Conservation (phyloP, 2,888 invertebrate species). For the Thereva nobilitata region DNA sequence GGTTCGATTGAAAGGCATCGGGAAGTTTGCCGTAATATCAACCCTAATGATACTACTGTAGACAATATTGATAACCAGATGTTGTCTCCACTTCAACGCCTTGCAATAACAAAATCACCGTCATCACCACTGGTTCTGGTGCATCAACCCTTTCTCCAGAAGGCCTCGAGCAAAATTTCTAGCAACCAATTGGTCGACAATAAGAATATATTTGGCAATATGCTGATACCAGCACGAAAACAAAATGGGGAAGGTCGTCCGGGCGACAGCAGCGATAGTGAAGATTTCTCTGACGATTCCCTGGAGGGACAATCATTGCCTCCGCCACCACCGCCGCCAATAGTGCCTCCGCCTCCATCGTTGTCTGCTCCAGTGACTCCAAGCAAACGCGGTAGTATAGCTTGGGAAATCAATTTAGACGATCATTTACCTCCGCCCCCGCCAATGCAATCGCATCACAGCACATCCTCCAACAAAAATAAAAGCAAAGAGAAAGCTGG, state of each 20-base stretch:
- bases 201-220: conserved; percentile 40
- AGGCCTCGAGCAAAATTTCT: conserved; percentile 52
- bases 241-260: conserved; percentile 31
- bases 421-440: conserved; percentile 53
- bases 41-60: conserved; percentile 13
- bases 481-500: conserved; percentile 37
- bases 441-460: conserved; percentile 32
- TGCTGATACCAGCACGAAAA: conserved; percentile 38
- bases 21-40: conserved; percentile 70
- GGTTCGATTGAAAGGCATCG: conserved; percentile 77
- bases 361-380: conserved; percentile 61
- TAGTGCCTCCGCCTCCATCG: conserved; percentile 57
- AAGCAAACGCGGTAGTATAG: conserved; percentile 79
- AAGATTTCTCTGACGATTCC: conserved; percentile 74
- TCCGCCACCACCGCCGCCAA: conserved; percentile 62
- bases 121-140: conserved; percentile 59
- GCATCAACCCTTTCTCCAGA: conserved; percentile 55
- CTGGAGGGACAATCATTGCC: conserved; percentile 68
- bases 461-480: conserved; percentile 32
- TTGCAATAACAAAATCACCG: conserved; percentile 48
- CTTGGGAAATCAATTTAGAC: conserved; percentile 84
- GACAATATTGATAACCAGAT: conserved; percentile 24
- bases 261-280: conserved; percentile 49
- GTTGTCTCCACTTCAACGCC: conserved; percentile 34
- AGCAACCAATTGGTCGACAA: conserved; percentile 56